Evolutionary conservation across 1,140 invertebrate species (phyloP).

Genomic region (Drosophila kikkawai): DNA sequence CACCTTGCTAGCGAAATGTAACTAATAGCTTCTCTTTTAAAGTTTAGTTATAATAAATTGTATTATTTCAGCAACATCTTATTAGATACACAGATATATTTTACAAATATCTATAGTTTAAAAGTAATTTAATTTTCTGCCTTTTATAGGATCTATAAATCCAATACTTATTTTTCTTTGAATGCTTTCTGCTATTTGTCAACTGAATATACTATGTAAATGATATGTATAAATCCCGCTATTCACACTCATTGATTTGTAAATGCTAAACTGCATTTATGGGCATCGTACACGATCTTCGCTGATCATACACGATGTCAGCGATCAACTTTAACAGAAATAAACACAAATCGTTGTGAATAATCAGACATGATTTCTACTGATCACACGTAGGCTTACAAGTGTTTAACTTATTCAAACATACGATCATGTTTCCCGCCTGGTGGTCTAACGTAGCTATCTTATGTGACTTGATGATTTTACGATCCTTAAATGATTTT

Average conservation of each 20-base stretch:
- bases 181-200: not conserved
- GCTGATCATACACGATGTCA: constrained; percentile 12
- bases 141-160: not conserved
- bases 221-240: not conserved
- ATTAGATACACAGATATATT: not conserved
- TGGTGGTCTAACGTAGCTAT: constrained; percentile 7
- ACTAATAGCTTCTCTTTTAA: not conserved
- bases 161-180: not conserved
- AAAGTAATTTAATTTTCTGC: not conserved
- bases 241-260: not conserved
- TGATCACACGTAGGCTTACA: constrained; percentile 8
- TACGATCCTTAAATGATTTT: not conserved
- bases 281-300: constrained; percentile 11
- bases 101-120: not conserved
- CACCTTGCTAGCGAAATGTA: not conserved
- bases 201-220: not conserved
- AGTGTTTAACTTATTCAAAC: constrained; percentile 13
- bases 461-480: not conserved
- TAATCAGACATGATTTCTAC: constrained; percentile 13
- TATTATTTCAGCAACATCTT: too few relatives aligned
- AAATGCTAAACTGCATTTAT: constrained; percentile 12
- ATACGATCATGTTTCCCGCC: not conserved
- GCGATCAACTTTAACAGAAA: constrained; percentile 5
- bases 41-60: not conserved
- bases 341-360: constrained; percentile 22